Base-by-base conservation (phyloP, 2,797 vertebrate genomes). In the Falco biarmicus region DNA sequence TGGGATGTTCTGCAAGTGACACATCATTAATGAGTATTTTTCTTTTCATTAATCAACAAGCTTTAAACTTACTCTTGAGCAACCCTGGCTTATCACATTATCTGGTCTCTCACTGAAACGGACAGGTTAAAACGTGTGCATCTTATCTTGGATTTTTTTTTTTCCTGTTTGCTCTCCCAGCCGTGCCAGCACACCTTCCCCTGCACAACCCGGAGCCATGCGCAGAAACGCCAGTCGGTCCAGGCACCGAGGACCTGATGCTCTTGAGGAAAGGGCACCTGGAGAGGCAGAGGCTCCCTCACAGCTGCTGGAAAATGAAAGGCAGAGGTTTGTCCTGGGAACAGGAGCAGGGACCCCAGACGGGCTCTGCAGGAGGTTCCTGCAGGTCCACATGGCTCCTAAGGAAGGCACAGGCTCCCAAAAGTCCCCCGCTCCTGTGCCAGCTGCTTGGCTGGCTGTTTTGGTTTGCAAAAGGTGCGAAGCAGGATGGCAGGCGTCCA, bases 151-250 rank as follows among this genome's bases (percentile, higher is more conserved):
- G 19, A 45, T 45, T 45, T 13, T 31, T 11, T 8, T 25, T 47
- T 32, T 37, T 29, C 39, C 22, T 50, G 28, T 77, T 75, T 61
- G 13, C 25, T 48, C 45, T 73, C 39, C 78, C 28, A 8, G 48
- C n/a, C 4, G 5, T 32, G 74, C 64, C 90, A 25, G 17, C 9
- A 3, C 0, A 1, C 21, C 31, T 31, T 64, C 9, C 41, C 54
- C 56, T 8, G 37, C 15, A 4, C 63, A 21, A 48, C 50, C n/a
- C 1, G 0, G 53, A 13, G 51, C 41, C 1, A 2, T 0, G 5
- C 54, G 26, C 0, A 0, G 61, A 37, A 51, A 34, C 21, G 18
- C 34, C 9, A 5, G 12, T 22, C 1, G 0, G 37, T 31, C 25
- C 0, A 0, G 18, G 45, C 26, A 6, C 37, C 4, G 1, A 31